These are phyloP conservation scores for Lophura swinhoii DNA, from an alignment of 2,797 vertebrate genomes.

Conservation along the genomic window DNA sequence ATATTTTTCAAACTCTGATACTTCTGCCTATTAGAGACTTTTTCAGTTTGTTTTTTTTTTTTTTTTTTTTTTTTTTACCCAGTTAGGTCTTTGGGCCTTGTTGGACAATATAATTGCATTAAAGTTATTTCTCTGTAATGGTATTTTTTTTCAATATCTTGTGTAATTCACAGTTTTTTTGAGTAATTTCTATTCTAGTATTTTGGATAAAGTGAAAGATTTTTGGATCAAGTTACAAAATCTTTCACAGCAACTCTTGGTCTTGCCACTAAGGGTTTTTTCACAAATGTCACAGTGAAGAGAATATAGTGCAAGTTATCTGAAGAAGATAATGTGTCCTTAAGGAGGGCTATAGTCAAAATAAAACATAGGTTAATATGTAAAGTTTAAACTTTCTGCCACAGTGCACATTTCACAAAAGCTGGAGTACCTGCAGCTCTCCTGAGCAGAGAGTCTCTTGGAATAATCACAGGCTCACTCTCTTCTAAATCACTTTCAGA, in stretches of 20 bases:
- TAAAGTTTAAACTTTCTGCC: not conserved
- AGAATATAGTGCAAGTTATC: not conserved
- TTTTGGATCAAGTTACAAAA: not conserved
- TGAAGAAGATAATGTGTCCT: not conserved
- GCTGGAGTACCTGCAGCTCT: constrained; percentile 89
- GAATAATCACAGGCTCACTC: constrained; percentile 88
- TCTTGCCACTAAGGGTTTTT: not conserved
- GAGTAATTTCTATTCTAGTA: not conserved
- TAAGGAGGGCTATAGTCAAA: not conserved
- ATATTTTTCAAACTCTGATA: not conserved
- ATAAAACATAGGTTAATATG: not conserved
- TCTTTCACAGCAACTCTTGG: not conserved
- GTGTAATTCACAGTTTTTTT: not conserved
- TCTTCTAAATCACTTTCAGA: constrained; percentile 94
- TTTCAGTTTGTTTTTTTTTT: not conserved
- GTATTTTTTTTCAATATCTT: not conserved
- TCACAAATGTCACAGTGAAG: not conserved
- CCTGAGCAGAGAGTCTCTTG: constrained; percentile 91
- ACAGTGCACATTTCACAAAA: constrained; percentile 3
- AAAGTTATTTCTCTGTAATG: not conserved
- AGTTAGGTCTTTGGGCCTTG: not conserved
- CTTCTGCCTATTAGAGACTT: not conserved
- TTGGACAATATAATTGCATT: not conserved
- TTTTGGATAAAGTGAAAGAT: not conserved
- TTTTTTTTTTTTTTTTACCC: not conserved